phyloP scores from a whole-genome alignment of 2,113 vertebrate species.

The mouse (Mus musculus) region GRCm39 chr13:102692501-102693000 shows the following conservation, averaged over 20 bases:
- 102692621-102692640: neutral
- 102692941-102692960: neutral
- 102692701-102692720: neutral
- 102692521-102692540: neutral
- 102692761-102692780: neutral
- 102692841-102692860: neutral
- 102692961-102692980: neutral
- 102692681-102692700: neutral
- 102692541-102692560: neutral
- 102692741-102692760: neutral
- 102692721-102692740: neutral
- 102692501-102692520: neutral
- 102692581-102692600: neutral
- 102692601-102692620: neutral
- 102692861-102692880: neutral
- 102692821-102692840: neutral
- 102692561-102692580: neutral
- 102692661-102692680: neutral
- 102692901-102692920: neutral
- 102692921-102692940: neutral
- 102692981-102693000: neutral
- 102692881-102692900: neutral
- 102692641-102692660: neutral
- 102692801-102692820: neutral
- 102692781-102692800: neutral